A percentile compares a stretch with the other conserved stretches of the same genome.
These are phyloP conservation scores for Xiphophorus couchianus DNA, from an alignment of 2,113 vertebrate genomes.

Conservation along the genomic window DNA sequence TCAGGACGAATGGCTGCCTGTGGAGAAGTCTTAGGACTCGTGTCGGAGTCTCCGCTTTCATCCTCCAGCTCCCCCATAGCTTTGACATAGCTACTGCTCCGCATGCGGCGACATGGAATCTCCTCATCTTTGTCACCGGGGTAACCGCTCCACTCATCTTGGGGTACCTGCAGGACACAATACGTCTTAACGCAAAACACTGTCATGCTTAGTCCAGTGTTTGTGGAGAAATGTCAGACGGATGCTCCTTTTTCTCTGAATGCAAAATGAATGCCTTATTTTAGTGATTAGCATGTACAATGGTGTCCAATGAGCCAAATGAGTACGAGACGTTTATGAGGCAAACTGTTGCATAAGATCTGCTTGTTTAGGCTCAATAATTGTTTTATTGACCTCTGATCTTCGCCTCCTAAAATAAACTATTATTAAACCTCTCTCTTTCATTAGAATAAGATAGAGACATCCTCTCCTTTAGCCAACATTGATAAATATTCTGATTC, in stretches of 20 bases:
- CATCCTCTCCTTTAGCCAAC: background rate
- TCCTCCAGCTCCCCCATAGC: constrained; percentile 95
- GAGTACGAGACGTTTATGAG: constrained; percentile 24
- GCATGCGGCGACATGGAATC: constrained; percentile 95
- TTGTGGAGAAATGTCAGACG: constrained; percentile 5
- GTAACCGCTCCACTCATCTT: constrained; percentile 96
- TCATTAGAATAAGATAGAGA: background rate
- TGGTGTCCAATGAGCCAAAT: constrained; percentile 40
- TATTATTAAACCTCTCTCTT: constrained; percentile 1
- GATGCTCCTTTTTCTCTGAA: background rate
- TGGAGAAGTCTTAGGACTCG: constrained; percentile 92
- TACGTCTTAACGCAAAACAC: background rate
- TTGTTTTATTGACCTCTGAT: constrained; percentile 12
- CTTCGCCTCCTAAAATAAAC: constrained; percentile 22
- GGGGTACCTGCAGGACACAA: constrained; percentile 87
- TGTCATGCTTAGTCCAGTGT: background rate
- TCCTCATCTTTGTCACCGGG: constrained; percentile 91
- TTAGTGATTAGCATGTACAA: constrained; percentile 39
- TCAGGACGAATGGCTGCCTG: constrained; percentile 86
- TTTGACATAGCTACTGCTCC: constrained; percentile 98
- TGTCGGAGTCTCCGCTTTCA: constrained; percentile 95
- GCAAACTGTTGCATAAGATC: constrained; percentile 13
- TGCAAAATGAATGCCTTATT: constrained; percentile 13
- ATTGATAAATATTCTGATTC: background rate
- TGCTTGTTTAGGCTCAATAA: background rate